Percentiles rank a stretch among this genome's conserved stretches.
Conservation (phyloP, 2,888 invertebrate species). For the Syrphus vitripennis region DNA sequence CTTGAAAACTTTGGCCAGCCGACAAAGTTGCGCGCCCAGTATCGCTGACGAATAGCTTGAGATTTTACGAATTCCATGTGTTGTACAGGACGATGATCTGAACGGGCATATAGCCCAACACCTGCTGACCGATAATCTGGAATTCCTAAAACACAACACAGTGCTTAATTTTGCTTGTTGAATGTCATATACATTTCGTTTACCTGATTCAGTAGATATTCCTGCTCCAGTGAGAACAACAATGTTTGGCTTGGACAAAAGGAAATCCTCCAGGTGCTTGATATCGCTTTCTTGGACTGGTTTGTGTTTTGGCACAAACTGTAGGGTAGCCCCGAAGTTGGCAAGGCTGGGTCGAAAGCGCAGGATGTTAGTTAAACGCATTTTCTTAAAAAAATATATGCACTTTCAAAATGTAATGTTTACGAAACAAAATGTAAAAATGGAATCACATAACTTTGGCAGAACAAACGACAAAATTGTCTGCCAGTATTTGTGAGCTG, state of each 20-base stretch:
- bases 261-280: constrained; percentile 78
- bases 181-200: not conserved
- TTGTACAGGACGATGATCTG: constrained; percentile 91
- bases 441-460: constrained; percentile 51
- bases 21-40: constrained; percentile 97
- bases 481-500: not conserved
- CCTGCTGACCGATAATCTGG: constrained; percentile 96
- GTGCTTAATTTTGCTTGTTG: not conserved
- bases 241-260: constrained; percentile 81
- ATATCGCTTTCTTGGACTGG: constrained; percentile 84
- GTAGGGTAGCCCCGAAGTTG: constrained; percentile 72
- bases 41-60: constrained; percentile 87
- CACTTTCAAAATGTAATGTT: not conserved
- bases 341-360: constrained; percentile 67
- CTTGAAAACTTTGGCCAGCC: constrained; percentile 94
- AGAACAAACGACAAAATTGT: not conserved
- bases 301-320: constrained; percentile 87
- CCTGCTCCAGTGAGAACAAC: constrained; percentile 94
- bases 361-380: constrained; percentile 75
- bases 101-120: constrained; percentile 94
- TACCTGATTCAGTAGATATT: constrained; percentile 96
- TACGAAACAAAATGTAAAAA: constrained; percentile 26
- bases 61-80: constrained; percentile 92
- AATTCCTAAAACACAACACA: constrained; percentile 85
- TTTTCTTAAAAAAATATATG: constrained; percentile 56